phyloP scores from a whole-genome alignment of 2,888 invertebrate species.

The Tubiluchus corallicola region DNA sequence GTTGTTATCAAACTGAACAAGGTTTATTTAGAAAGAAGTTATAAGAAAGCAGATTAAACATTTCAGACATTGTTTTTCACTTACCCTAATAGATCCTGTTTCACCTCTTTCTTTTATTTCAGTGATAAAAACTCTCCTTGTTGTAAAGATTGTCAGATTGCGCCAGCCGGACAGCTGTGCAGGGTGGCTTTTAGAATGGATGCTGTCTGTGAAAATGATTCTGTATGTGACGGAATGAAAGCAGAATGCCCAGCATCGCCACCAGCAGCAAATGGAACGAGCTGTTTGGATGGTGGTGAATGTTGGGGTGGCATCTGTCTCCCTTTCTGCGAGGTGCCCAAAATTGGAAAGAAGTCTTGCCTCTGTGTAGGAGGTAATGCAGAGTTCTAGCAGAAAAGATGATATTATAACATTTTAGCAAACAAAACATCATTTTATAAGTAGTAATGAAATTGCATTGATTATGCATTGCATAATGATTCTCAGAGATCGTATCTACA shows the following conservation, averaged over 20 bases:
- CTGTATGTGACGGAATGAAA: slow-evolving; percentile 44
- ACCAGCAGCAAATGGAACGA: slow-evolving; percentile 63
- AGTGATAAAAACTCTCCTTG: slow-evolving; percentile 93
- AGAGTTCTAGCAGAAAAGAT: too few relatives aligned
- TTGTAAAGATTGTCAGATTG: slow-evolving; percentile 73
- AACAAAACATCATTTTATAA: too few relatives aligned
- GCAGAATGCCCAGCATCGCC: slow-evolving; percentile 68
- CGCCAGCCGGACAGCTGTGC: slow-evolving; percentile 45
- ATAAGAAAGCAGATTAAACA: too few relatives aligned
- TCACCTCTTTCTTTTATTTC: too few relatives aligned
- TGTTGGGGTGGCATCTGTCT: slow-evolving; percentile 77
- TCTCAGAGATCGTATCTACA: too few relatives aligned
- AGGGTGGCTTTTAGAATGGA: slow-evolving; percentile 82
- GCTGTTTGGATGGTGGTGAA: slow-evolving; percentile 73
- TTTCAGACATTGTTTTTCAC: too few relatives aligned
- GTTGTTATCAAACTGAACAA: too few relatives aligned
- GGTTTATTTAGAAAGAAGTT: too few relatives aligned
- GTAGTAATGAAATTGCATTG: too few relatives aligned
- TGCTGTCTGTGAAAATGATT: slow-evolving; percentile 33
- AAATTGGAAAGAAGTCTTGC: slow-evolving; percentile 66
- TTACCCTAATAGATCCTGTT: too few relatives aligned
- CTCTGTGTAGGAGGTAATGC: slow-evolving; percentile 89
- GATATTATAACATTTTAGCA: too few relatives aligned
- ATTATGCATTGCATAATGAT: too few relatives aligned
- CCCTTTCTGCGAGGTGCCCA: slow-evolving; percentile 84